Conservation (phyloP, 2,888 invertebrate species). For the Lymantria dispar region DNA sequence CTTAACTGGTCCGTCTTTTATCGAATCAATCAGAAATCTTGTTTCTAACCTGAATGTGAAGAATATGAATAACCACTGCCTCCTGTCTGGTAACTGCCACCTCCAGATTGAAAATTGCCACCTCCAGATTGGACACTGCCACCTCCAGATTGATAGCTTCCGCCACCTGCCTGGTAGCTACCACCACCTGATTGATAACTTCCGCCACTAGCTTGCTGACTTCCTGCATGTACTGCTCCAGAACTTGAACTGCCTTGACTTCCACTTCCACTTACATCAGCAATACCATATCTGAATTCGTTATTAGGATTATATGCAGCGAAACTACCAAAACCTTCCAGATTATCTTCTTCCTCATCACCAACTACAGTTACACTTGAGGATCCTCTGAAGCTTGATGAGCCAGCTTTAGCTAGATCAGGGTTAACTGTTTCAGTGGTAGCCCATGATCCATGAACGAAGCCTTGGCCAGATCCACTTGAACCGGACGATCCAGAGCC, state of each 20-base stretch:
- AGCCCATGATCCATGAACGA: constrained; percentile 67
- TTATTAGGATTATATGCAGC: constrained; percentile 67
- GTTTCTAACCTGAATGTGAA: constrained; percentile 55
- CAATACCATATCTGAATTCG: constrained; percentile 67
- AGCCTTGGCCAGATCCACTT: constrained; percentile 43
- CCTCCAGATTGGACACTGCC: constrained; percentile 31
- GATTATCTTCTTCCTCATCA: constrained; percentile 63
- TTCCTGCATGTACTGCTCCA: constrained; percentile 14
- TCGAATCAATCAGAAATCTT: no score
- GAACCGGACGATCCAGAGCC: constrained; percentile 7
- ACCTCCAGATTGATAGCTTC: constrained; percentile 8
- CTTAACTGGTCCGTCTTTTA: no score
- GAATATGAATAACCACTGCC: constrained; percentile 62
- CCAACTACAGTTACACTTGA: constrained; percentile 63
- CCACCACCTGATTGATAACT: constrained; percentile 16
- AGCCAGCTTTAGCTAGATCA: constrained; percentile 68
- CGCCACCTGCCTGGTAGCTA: constrained; percentile 18
- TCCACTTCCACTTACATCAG: constrained; percentile 54
- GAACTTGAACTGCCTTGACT: constrained; percentile 22
- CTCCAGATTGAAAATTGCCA: constrained; percentile 30
- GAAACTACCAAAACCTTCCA: constrained; percentile 63
- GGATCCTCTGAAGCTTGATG: constrained; percentile 55
- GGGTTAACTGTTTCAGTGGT: constrained; percentile 76
- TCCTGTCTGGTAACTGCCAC: constrained; percentile 26
- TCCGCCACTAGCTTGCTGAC: constrained; percentile 17